Percentiles rank a stretch among this genome's conserved stretches.
phyloP scores from a whole-genome alignment of 2,113 vertebrate genomes.

The Malurus elegans region DNA sequence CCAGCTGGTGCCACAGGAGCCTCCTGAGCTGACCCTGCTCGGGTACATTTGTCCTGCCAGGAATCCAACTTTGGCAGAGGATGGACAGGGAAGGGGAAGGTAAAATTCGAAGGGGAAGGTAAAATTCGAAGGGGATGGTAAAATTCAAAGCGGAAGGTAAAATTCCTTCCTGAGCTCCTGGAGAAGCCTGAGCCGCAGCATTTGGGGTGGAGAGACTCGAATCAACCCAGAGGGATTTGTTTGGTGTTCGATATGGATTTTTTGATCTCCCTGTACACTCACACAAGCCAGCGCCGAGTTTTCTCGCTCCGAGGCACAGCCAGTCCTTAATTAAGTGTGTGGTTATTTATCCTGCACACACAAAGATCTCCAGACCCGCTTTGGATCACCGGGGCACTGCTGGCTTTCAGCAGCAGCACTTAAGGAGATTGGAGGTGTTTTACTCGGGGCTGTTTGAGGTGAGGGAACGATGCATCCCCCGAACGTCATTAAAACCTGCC shows the following conservation, averaged over 20 bases:
- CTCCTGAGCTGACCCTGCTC: neutral
- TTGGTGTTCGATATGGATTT: neutral
- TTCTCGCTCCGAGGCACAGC: neutral
- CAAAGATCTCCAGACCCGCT: neutral
- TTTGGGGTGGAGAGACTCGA: neutral
- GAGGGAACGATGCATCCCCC: neutral
- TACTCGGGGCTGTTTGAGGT: neutral
- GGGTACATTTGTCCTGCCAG: neutral
- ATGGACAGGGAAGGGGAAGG: neutral
- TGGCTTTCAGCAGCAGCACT: neutral
- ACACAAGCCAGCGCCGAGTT: neutral
- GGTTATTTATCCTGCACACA: slow-evolving; percentile 24
- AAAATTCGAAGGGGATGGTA: neutral
- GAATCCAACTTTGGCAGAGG: neutral
- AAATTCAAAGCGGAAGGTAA: neutral
- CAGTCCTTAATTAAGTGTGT: slow-evolving; percentile 28
- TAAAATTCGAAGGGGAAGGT: too few relatives aligned
- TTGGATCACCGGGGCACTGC: neutral
- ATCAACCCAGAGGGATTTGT: neutral
- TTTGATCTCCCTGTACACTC: neutral
- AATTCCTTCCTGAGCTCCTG: neutral
- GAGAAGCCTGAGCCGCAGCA: neutral
- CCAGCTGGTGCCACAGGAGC: neutral
- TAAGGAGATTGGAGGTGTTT: neutral
- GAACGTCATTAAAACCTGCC: neutral